These are phyloP conservation scores for Lasioglossum calceatum DNA, from an alignment of 2,888 invertebrate species.

Conservation along the genomic window DNA sequence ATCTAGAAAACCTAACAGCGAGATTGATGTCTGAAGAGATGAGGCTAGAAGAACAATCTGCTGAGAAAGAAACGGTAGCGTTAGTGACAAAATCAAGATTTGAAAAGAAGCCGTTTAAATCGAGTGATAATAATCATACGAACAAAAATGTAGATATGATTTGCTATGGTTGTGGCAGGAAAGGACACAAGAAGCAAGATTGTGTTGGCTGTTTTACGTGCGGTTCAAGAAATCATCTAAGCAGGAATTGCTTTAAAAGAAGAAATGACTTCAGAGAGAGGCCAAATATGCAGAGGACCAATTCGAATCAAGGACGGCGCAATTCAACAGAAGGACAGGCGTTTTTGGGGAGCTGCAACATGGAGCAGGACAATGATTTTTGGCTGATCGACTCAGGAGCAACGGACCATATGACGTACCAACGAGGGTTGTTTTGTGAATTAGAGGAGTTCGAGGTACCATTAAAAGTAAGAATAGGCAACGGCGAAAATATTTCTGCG, in stretches of 20 bases:
- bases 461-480: neutral
- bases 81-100: no score
- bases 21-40: no score
- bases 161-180: slow-evolving; percentile 1
- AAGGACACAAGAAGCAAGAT: neutral
- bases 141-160: neutral
- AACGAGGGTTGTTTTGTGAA: neutral
- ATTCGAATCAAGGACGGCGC: neutral
- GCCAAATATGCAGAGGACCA: neutral
- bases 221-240: slow-evolving; percentile 7
- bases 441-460: neutral
- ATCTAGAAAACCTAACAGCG: no score
- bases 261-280: neutral
- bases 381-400: slow-evolving; percentile 10
- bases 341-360: neutral
- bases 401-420: slow-evolving; percentile 12
- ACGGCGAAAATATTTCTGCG: slow-evolving; percentile 1
- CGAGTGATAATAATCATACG: no score
- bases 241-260: slow-evolving; percentile 17
- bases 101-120: no score
- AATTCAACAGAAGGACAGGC: no score
- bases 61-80: no score
- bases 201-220: slow-evolving; percentile 9
- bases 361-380: neutral
- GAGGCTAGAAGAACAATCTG: no score